Evolutionary conservation across 2,797 vertebrate species (phyloP), one percentile per base, ranked within the genome.

Genomic region (Cryptoblepharus egeriae): DNA sequence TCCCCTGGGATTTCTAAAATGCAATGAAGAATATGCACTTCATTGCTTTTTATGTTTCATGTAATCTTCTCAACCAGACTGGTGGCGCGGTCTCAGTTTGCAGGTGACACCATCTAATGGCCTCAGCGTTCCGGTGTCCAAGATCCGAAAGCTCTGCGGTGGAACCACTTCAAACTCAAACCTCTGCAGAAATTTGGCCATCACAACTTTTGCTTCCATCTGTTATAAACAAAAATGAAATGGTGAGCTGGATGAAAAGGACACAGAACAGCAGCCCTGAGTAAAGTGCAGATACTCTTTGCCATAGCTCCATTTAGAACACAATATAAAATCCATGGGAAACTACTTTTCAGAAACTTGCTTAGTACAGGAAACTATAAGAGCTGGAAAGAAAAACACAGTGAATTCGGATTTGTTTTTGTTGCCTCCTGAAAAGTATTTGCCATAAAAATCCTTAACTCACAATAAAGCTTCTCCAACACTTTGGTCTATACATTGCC

Each of bases 191-290:
- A 99, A 91, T 91, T 98, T 99, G 80, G 97, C 97, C 96, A 99
- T 97, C 81, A 98, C 95, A 82, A 99, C 97, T 92, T 98, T 99
- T 0, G 96, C 97, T 89, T 98, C 97, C 96, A 98, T 97, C 97
- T 98, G 95, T 63, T 74, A 70, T 77, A n/a, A 70, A 84, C 16
- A 89, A 87, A 57, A 24, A 73, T 55, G n/a, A 73, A 32, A 55
- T 73, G 10, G n/a, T 69, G n/a, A 32, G n/a, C n/a, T 63, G 11
- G 28, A 11, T 24, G 26, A 63, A 5, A 22, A 58, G 22, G 57
- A 58, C 18, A 24, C 6, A 24, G 57, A 58, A 24, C 57, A 2
- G 4, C 20, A 58, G 57, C 22, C 24, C 20, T 58, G 20, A 24
- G 22, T 58, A 58, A 58, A 58, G 6, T 22, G 22, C 57, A 58